Evolutionary conservation across 2,113 vertebrate genomes (phyloP), one percentile per base, ranked within the genome.

Genomic region (Pterocles burchelli): DNA sequence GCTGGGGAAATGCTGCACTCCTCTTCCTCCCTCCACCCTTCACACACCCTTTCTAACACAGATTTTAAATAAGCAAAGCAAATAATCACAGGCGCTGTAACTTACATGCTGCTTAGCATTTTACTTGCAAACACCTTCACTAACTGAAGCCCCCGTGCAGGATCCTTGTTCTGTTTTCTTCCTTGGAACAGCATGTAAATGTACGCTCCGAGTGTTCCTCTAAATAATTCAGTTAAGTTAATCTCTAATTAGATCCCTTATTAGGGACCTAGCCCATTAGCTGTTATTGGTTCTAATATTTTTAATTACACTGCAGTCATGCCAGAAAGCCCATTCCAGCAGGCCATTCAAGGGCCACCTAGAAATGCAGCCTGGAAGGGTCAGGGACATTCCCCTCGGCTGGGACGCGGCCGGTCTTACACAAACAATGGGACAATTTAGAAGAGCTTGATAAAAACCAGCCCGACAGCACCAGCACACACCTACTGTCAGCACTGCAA

Each of bases 1-100:
- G 4, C 2, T 11, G 57, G 17, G 3, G 28, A 48, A 9, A 1
- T 0, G 28, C 18, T 8, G 11, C 3, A 2, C 36, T 16, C 5
- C 31, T 22, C 58, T 18, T 34, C 34, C 16, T 81, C 19, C n/a
- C 36, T 34, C 75, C 34, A 5, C 6, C 2, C 15, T 31, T 31
- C 16, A 26, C 28, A 16, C 6, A 0, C 21, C 12, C 52, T 19
- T 78, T 28, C 49, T 24, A 49, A 41, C 3, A 1, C 1, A 16
- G 12, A 15, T 61, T 41, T 72, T 41, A 59, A 52, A n/a, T 25
- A 26, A 49, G 14, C 36, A 20, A 28, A 1, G 5, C 74, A 62
- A 20, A 29, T 28, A 5, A 43, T 34, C 19, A 2, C 0, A 2
- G 3, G 8, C 19, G 10, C 5, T 66, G 45, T 13, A 24, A 36